Conservation (phyloP, 2,113 vertebrate genomes). For the Epinephelus cyanopodus region DNA sequence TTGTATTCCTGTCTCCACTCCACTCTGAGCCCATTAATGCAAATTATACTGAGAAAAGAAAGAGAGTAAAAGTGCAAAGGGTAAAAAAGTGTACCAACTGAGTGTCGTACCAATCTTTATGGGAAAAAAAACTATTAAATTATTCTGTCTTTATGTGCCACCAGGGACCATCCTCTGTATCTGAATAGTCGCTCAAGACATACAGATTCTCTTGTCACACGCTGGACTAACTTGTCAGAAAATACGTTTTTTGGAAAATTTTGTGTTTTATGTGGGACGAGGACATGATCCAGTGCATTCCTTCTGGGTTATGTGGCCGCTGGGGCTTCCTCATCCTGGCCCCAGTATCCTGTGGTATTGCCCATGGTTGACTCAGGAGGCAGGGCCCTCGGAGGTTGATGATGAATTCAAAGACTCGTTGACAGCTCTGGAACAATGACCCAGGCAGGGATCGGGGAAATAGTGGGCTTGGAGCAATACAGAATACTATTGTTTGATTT, state of each 20-base stretch:
- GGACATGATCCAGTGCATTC: conserved; percentile 68
- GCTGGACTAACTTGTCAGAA: conserved; percentile 30
- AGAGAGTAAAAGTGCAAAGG: conserved; percentile 59
- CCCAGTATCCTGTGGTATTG: conserved; percentile 69
- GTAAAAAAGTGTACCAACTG: conserved; percentile 50
- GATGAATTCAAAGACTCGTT: conserved; percentile 76
- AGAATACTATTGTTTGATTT: conserved; percentile 77
- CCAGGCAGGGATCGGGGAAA: conserved; percentile 54
- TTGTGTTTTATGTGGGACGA: conserved; percentile 28
- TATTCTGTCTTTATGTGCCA: conserved; percentile 33
- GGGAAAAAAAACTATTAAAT: conserved; percentile 38
- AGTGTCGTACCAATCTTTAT: conserved; percentile 28
- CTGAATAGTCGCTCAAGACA: conserved; percentile 39
- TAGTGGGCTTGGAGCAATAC: conserved; percentile 47
- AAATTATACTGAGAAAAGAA: conserved; percentile 58
- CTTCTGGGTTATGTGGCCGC: conserved; percentile 46
- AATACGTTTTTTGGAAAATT: conserved; percentile 44
- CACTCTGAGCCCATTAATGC: conserved; percentile 62
- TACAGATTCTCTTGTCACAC: conserved; percentile 30
- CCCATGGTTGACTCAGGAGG: conserved; percentile 58
- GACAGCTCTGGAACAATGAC: conserved; percentile 77
- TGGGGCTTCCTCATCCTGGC: conserved; percentile 64
- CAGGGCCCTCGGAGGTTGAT: conserved; percentile 64
- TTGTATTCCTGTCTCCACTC: conserved; percentile 56
- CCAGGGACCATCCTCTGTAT: conserved; percentile 16